These are phyloP conservation scores for Cardiocondyla obscurior DNA, from an alignment of 1,140 invertebrate genomes.

Conservation along the genomic window DNA sequence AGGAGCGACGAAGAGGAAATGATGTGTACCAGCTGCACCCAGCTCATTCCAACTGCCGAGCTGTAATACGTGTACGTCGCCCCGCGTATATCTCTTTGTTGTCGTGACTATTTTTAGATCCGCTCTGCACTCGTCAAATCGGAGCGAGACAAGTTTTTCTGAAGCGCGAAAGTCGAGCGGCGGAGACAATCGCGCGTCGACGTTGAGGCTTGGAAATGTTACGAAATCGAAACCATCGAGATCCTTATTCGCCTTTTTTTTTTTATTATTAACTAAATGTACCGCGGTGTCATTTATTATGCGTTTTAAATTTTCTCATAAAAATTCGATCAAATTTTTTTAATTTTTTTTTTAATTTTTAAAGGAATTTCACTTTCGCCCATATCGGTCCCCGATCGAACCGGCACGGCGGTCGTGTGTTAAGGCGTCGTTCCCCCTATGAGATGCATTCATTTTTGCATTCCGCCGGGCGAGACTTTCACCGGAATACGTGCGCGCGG, in stretches of 20 bases:
- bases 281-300: background rate
- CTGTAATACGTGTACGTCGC: constrained; percentile 61
- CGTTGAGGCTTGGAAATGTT: background rate
- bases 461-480: constrained; percentile 25
- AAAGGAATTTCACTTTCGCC: background rate
- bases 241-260: background rate
- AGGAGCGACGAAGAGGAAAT: constrained; percentile 60
- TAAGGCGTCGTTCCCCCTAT: background rate
- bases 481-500: constrained; percentile 51
- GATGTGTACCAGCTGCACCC: constrained; percentile 76
- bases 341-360: too few relatives aligned
- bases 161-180: background rate
- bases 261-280: background rate
- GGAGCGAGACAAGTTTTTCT: background rate
- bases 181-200: background rate
- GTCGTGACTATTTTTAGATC: constrained; percentile 36
- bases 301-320: background rate
- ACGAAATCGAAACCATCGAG: background rate
- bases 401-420: background rate
- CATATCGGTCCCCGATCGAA: constrained; percentile 24
- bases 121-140: background rate
- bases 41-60: constrained; percentile 68
- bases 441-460: constrained; percentile 43
- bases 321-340: background rate
- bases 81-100: constrained; percentile 40